Percentiles rank a stretch among this genome's conserved stretches.
These are phyloP conservation scores for Phalacrocorax brasilianus DNA, from an alignment of 2,113 vertebrate species.

Conservation along the genomic window DNA sequence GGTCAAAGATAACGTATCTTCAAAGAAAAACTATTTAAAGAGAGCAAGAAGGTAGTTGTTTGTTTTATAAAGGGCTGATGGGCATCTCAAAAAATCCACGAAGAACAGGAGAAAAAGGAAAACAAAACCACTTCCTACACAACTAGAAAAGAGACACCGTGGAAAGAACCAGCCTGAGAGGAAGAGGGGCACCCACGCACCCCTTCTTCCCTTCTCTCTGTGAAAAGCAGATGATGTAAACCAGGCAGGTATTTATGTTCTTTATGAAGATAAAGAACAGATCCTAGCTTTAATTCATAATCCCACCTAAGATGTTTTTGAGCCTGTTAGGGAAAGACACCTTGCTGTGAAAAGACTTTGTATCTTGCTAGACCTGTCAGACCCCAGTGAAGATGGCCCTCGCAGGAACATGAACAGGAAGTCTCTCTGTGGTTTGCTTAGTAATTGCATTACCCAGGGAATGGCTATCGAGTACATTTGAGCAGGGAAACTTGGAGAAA, in stretches of 20 bases:
- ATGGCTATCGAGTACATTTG: neutral
- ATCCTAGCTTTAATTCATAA: neutral
- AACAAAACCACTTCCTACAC: neutral
- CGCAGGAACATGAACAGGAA: accelerated
- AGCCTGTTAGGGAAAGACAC: neutral
- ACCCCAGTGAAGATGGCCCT: neutral
- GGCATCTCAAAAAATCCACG: neutral
- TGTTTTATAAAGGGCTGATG: neutral
- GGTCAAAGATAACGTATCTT: neutral
- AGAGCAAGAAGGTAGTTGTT: neutral
- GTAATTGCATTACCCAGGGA: neutral
- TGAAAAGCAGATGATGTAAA: neutral
- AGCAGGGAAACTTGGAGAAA: neutral
- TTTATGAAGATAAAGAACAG: neutral
- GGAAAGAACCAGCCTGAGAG: neutral
- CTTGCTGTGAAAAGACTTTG: neutral
- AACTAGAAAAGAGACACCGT: neutral
- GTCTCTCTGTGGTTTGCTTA: neutral
- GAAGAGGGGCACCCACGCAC: neutral
- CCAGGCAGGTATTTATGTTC: neutral
- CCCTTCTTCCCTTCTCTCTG: neutral
- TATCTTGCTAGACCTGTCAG: neutral
- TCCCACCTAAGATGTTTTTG: neutral
- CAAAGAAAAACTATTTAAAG: neutral
- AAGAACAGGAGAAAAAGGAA: neutral